Conservation (phyloP, 1,140 invertebrate genomes). For the Sinella curviseta region DNA sequence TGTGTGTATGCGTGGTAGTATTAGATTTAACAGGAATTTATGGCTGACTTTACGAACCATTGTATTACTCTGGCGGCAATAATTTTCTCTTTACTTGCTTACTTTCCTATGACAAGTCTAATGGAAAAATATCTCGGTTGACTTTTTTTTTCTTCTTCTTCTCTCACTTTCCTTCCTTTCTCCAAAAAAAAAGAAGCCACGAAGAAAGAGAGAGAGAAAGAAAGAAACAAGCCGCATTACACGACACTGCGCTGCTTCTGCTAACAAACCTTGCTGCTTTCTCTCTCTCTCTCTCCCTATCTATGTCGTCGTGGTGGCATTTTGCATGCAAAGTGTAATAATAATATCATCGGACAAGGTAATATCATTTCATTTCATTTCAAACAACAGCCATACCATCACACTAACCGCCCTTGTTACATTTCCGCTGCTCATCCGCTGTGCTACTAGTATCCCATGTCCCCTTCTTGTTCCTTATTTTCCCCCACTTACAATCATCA, state of each 20-base stretch:
- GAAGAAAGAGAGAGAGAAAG: neutral
- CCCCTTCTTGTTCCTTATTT: no score
- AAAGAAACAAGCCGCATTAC: neutral
- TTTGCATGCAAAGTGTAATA: slow-evolving; percentile 1
- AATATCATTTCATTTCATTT: neutral
- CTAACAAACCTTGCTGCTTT: neutral
- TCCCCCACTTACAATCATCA: neutral
- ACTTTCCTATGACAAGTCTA: slow-evolving; percentile 46
- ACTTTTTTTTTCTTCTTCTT: neutral
- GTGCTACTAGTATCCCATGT: no score
- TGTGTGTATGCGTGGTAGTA: neutral
- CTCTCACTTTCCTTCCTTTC: neutral
- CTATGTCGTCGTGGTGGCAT: neutral
- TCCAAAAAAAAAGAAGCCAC: neutral
- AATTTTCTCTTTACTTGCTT: slow-evolving; percentile 46
- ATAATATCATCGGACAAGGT: neutral
- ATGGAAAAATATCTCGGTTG: slow-evolving; percentile 48
- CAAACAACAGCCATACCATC: neutral
- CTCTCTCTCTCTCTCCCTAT: neutral
- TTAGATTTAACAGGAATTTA: slow-evolving; percentile 46
- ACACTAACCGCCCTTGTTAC: neutral
- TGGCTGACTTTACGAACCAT: slow-evolving; percentile 45
- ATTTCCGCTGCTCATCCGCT: neutral
- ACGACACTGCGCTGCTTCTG: no score
- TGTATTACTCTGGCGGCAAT: slow-evolving; percentile 44